Base-by-base conservation (phyloP, 2,797 vertebrate species). In the Pelobates cultripes region DNA sequence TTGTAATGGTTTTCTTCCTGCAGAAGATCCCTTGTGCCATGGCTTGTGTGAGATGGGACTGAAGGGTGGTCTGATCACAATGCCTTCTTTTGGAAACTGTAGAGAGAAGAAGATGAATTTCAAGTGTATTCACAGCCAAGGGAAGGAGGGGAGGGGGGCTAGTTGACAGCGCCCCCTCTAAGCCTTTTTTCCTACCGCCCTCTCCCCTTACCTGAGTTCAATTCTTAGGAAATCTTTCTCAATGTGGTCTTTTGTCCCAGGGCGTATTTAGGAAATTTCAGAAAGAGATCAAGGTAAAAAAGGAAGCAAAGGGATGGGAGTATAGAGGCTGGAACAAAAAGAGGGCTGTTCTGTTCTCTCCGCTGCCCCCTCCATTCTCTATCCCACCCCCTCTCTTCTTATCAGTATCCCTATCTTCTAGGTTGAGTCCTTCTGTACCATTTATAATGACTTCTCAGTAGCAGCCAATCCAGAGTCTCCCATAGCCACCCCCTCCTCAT, bases 161-260 rank as follows among this genome's bases (percentile, higher is more conserved):
- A 70, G 66, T 64, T 70, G 77, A 70, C 67, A 78, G 75, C 75
- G 7, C 13, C 80, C 81, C 43, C 81, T 73, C 75, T 75, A 78
- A 78, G 81, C 72, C 47, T 79, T 84, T 64, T 64, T 71, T 73
- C 75, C 43, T 75, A 75, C 67, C 40, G 43, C 73, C 70, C 13
- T 17, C 66, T 75, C 41, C 44, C 82, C 57, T 75, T 84, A 71
- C 82, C 63, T 84, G 57, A 83, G 72, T 79, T 78, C 41, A 75
- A 61, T 70, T 76, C 82, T 84, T 84, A 77, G 82, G 82, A 84
- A 83, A 84, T 67, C 82, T 79, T 84, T 2, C 40, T 92, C 89
- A 94, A 93, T 94, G 85, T 90, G 87, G 87, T 87, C 91, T 90
- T 94, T 94, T 93, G 92, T 94, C 91, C 89, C 77, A 55, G 40